Percentiles rank a stretch among this genome's conserved stretches.
Evolutionary conservation across 2,113 vertebrate species (phyloP).

Genomic region (Megaceryle torquata): DNA sequence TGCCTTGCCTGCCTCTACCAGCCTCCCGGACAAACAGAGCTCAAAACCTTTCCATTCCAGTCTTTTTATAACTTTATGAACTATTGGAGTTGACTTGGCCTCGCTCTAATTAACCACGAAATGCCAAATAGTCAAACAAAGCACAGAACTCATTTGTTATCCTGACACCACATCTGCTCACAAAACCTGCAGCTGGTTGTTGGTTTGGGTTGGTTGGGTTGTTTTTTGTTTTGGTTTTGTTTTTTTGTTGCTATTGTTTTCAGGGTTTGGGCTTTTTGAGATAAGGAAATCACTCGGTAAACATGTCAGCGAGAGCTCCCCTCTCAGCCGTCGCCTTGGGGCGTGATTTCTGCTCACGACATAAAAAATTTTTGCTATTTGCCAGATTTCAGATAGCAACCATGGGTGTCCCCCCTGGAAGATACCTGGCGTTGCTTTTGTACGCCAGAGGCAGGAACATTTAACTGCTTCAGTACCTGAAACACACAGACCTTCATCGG

Average conservation of each 20-base stretch:
- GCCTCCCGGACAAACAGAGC: neutral
- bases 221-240: neutral
- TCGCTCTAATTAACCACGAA: neutral
- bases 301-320: neutral
- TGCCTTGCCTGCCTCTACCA: neutral
- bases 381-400: constrained; percentile 28
- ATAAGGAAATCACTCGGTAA: constrained; percentile 1
- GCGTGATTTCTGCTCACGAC: neutral
- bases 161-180: constrained; percentile 19
- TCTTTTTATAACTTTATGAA: neutral
- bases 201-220: neutral
- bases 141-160: neutral
- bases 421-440: neutral
- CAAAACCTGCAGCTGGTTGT: neutral
- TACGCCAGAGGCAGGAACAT: neutral
- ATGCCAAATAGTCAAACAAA: neutral
- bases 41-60: neutral
- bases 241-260: constrained; percentile 27
- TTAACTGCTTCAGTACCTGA: constrained; percentile 31
- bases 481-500: neutral
- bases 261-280: neutral
- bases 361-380: constrained; percentile 11
- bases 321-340: neutral
- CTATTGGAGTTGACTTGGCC: neutral
- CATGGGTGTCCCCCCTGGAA: neutral